Evolutionary conservation across 2,797 vertebrate species (phyloP), one percentile per base, ranked within the genome.

Genomic region (Anguilla obscura): DNA sequence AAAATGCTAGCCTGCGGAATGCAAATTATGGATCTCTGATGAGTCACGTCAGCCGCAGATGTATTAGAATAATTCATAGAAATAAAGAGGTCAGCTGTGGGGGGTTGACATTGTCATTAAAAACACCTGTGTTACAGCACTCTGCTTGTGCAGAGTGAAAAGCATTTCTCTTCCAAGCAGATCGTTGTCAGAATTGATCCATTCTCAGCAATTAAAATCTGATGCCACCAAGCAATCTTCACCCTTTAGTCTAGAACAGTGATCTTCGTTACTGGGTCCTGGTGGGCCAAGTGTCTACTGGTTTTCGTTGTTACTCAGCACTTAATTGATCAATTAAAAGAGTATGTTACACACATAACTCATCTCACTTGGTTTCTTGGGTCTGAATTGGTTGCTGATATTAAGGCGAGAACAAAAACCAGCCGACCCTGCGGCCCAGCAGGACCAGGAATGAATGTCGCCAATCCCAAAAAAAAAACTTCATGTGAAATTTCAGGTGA

Each of bases 61-160:
- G 40, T 40, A 21, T 16, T 27, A 83, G 54, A 87, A 83, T 87
- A 82, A 87, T 66, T 83, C 54, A 87, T 82, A 48, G 52, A 52
- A 52, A 52, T 48, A 86, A 71, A 74, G 3, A 86, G 27, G 1
- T n/a, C 24, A 27, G 33, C n/a, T 27, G 80, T n/a, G 54, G 7
- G 14, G 74, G 74, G 36, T 79, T 79, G 14, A 48, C 40, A 7
- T n/a, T n/a, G 18, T 80, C 36, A 21, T 80, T 80, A 24, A n/a
- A 45, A 10, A 40, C 76, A 80, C 76, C 36, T 80, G 48, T 76
- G 30, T 10, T 48, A 14, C 40, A 3, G 18, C 40, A 50, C 16
- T 80, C 18, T 2, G 18, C 36, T 36, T 24, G 8, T 24, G 40
- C 33, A 45, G 14, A 24, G 18, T 40, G 30, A 76, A 76, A 12